Conservation (phyloP, 2,113 vertebrate species). For the Cairina moschata region DNA sequence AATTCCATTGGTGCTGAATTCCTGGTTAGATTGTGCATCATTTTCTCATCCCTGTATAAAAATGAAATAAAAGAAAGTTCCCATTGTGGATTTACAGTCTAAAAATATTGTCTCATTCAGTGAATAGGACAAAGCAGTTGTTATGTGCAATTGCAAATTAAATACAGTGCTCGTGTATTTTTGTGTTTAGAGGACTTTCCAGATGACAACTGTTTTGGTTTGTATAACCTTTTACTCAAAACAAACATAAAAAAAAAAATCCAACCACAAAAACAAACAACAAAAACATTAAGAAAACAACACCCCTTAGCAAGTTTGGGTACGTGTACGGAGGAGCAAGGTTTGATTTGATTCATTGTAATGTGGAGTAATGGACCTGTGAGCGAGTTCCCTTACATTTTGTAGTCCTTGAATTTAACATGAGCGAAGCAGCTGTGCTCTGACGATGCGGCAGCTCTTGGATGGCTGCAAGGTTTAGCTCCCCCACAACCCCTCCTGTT, state of each 20-base stretch:
- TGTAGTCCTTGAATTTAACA: not conserved
- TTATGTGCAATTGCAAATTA: not conserved
- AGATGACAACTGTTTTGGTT: not conserved
- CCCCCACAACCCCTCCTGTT: fast-evolving
- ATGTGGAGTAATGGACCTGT: not conserved
- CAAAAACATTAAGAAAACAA: not conserved
- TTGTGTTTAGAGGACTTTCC: not conserved
- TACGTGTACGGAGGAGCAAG: not conserved
- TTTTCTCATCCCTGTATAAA: not conserved
- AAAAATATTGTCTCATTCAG: not conserved
- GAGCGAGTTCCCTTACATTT: not conserved
- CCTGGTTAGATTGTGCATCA: not conserved
- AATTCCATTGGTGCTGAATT: not conserved
- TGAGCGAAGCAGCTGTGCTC: not conserved
- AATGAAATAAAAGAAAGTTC: not conserved
- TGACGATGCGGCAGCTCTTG: not conserved
- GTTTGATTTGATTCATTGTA: not conserved
- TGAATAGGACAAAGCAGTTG: not conserved
- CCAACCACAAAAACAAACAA: no score
- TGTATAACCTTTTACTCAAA: not conserved
- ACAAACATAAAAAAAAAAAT: not conserved
- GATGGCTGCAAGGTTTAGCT: not conserved
- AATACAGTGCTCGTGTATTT: not conserved
- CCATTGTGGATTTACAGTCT: not conserved
- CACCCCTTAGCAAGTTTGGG: not conserved